phyloP scores from a whole-genome alignment of 1,140 invertebrate genomes.

The Tetramorium parvispinum region DNA sequence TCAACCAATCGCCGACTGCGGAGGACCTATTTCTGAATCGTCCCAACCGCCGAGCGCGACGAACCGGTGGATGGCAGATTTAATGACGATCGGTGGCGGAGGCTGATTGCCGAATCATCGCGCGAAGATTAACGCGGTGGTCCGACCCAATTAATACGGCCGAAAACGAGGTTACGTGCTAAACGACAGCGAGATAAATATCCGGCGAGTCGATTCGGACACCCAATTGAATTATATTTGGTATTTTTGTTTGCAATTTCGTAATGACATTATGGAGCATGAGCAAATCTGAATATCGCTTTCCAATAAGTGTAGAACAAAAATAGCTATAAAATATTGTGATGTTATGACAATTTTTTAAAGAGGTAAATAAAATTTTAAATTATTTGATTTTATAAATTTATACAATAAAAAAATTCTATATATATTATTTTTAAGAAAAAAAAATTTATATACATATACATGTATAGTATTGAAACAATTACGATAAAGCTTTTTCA shows the following conservation, averaged over 20 bases:
- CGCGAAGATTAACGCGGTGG: slow-evolving; percentile 58
- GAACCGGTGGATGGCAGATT: slow-evolving; percentile 40
- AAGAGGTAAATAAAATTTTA: background rate
- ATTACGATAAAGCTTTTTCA: background rate
- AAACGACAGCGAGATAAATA: slow-evolving; percentile 60
- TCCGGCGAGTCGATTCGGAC: slow-evolving; percentile 10
- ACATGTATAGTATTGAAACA: background rate
- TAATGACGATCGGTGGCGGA: slow-evolving; percentile 54
- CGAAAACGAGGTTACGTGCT: slow-evolving; percentile 52
- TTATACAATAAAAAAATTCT: too few relatives aligned
- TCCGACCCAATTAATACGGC: slow-evolving; percentile 60
- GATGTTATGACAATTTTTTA: too few relatives aligned
- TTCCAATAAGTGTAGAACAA: background rate
- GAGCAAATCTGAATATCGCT: background rate
- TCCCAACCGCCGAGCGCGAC: slow-evolving; percentile 37
- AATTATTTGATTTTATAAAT: background rate
- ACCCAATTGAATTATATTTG: slow-evolving; percentile 42
- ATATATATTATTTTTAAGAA: too few relatives aligned
- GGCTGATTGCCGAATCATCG: slow-evolving; percentile 60
- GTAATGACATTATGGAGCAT: background rate
- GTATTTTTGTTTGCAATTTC: slow-evolving; percentile 38
- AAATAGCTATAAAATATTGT: background rate
- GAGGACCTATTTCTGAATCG: slow-evolving; percentile 68
- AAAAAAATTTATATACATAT: too few relatives aligned
- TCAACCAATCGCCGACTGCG: slow-evolving; percentile 58